phyloP scores from a whole-genome alignment of 2,113 vertebrate species.

The Hoplias malabaricus region DNA sequence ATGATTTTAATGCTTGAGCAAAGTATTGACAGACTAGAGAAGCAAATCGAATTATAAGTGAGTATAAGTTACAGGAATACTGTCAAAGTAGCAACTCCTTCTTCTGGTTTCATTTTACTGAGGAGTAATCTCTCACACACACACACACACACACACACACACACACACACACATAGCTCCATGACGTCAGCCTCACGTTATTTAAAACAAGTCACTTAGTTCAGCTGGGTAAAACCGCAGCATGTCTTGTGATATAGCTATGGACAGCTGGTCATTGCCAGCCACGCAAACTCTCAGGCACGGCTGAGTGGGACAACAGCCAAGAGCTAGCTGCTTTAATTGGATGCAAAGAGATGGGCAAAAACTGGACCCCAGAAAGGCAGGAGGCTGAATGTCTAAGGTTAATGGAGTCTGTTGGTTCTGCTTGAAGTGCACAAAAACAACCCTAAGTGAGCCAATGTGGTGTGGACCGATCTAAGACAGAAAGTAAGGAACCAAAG shows the following conservation, averaged over 20 bases:
- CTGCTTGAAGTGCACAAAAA: neutral
- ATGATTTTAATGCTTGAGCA: too few species aligned
- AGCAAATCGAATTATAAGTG: neutral
- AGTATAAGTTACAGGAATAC: neutral
- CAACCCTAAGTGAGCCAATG: neutral
- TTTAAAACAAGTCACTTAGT: conserved; percentile 14
- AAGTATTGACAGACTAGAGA: too few species aligned
- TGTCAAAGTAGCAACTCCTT: neutral
- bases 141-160: neutral
- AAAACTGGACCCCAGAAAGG: neutral
- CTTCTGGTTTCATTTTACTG: neutral
- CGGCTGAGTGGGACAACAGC: neutral
- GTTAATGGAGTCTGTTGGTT: neutral
- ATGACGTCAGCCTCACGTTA: neutral
- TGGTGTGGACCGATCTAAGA: too few species aligned
- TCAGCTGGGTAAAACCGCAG: neutral
- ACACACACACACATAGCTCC: neutral
- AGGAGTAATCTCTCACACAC: neutral
- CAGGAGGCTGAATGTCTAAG: neutral
- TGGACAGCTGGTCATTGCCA: neutral
- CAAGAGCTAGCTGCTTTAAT: neutral
- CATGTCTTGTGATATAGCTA: neutral
- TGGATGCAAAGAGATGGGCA: neutral
- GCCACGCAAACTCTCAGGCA: neutral
- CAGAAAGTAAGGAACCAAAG: neutral